Conservation (phyloP, 1,140 invertebrate species). For the Aphelenchoides besseyi region DNA sequence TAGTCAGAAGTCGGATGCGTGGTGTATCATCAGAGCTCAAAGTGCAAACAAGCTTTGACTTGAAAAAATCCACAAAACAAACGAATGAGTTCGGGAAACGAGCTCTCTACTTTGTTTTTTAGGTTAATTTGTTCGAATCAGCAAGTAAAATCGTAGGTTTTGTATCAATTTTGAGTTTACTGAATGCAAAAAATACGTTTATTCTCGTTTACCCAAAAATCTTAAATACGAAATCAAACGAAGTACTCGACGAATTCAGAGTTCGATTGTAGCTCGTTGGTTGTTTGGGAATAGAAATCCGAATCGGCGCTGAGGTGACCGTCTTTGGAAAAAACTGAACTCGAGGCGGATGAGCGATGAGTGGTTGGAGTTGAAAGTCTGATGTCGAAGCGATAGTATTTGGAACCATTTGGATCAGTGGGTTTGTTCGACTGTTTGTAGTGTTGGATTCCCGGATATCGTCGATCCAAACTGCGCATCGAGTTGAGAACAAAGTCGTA, state of each 20-base stretch:
- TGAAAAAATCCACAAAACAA: too few species aligned
- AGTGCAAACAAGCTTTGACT: too few species aligned
- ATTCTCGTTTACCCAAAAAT: neutral
- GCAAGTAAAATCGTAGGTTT: neutral
- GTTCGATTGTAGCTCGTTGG: neutral
- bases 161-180: neutral
- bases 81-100: too few species aligned
- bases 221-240: neutral
- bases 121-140: too few species aligned
- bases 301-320: too few species aligned
- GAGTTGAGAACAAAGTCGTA: neutral
- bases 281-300: neutral
- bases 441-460: neutral
- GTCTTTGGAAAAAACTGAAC: too few species aligned
- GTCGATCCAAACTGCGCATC: neutral
- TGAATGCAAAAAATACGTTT: neutral
- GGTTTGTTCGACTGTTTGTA: too few species aligned
- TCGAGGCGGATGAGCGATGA: neutral
- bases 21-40: too few species aligned
- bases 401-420: too few species aligned
- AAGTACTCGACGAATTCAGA: neutral
- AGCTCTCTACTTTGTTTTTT: too few species aligned
- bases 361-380: neutral
- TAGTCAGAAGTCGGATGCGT: too few species aligned
- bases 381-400: neutral